phyloP scores from a whole-genome alignment of 1,140 invertebrate genomes.

The Cydia fagiglandana region DNA sequence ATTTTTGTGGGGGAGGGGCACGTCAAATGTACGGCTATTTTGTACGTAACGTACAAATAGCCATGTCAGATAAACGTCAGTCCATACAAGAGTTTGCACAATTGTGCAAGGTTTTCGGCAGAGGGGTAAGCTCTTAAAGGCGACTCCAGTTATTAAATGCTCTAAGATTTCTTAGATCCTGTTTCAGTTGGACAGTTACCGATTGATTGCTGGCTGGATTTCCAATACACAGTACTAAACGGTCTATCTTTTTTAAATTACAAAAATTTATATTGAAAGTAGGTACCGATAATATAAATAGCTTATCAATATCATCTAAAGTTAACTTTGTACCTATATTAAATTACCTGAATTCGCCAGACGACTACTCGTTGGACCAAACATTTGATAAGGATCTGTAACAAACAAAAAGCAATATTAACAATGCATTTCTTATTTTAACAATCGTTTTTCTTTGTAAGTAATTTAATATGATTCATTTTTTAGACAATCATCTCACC shows the following conservation, averaged over 20 bases:
- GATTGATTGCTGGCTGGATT: not conserved
- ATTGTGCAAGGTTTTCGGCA: no score
- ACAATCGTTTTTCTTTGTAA: not conserved
- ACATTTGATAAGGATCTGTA: slow-evolving; percentile 98
- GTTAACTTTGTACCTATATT: not conserved
- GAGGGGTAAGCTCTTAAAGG: no score
- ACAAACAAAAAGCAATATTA: slow-evolving; percentile 61
- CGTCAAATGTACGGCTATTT: no score
- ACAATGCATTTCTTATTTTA: slow-evolving; percentile 1
- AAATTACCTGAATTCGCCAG: slow-evolving; percentile 92
- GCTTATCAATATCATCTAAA: no score
- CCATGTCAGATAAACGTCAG: no score
- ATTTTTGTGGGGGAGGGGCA: no score
- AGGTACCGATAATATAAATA: no score
- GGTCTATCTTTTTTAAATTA: not conserved
- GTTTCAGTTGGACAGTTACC: not conserved
- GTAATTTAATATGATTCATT: not conserved
- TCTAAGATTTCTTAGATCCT: no score
- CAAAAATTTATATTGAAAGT: no score
- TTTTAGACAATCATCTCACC: not conserved
- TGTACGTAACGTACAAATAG: no score
- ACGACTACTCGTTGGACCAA: slow-evolving; percentile 95
- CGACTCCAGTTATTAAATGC: no score
- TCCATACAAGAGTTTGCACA: no score
- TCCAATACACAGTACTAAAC: not conserved